Percentiles rank a stretch among this genome's conserved stretches.
phyloP scores from a whole-genome alignment of 35 echinoderm and acorn worm genomes.

The Eucidaris tribuloides region DNA sequence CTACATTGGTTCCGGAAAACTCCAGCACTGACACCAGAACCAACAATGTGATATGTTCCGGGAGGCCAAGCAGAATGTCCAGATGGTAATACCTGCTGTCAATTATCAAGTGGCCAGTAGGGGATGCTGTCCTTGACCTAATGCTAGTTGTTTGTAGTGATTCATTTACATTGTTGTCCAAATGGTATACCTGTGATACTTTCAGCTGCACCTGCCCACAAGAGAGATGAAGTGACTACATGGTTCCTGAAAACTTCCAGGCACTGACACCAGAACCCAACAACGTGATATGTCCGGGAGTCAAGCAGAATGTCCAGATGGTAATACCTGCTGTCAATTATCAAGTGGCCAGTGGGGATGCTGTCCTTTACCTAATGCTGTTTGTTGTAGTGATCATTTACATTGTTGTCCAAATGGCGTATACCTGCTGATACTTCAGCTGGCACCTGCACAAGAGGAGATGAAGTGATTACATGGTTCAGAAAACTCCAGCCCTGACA shows the following conservation, averaged over 20 bases:
- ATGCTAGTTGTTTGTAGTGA: constrained; percentile 74
- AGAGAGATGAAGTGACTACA: too few relatives aligned
- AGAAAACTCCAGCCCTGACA: not conserved
- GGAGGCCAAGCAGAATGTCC: constrained; percentile 20
- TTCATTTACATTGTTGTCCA: constrained; percentile 64
- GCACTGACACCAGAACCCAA: too few relatives aligned
- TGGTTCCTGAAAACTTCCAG: too few relatives aligned
- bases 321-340: too few relatives aligned
- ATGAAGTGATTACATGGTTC: constrained; percentile 36
- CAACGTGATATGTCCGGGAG: too few relatives aligned
- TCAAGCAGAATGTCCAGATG: too few relatives aligned
- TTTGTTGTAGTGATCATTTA: not conserved
- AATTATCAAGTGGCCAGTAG: not conserved
- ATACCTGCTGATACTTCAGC: not conserved
- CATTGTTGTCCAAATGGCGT: not conserved
- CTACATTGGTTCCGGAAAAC: constrained; percentile 45
- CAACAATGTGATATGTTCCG: too few relatives aligned
- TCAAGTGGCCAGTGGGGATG: too few relatives aligned
- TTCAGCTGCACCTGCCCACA: constrained; percentile 23
- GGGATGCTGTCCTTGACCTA: constrained; percentile 25
- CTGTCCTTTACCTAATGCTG: too few relatives aligned
- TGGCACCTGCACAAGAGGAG: constrained; percentile 30
- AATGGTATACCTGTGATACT: constrained; percentile 57
- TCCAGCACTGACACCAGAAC: too few relatives aligned
- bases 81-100: constrained; percentile 33